A percentile compares a stretch with the other conserved stretches of the same genome.
These are phyloP conservation scores for Origma solitaria DNA, from an alignment of 2,113 vertebrate genomes.

Conservation along the genomic window DNA sequence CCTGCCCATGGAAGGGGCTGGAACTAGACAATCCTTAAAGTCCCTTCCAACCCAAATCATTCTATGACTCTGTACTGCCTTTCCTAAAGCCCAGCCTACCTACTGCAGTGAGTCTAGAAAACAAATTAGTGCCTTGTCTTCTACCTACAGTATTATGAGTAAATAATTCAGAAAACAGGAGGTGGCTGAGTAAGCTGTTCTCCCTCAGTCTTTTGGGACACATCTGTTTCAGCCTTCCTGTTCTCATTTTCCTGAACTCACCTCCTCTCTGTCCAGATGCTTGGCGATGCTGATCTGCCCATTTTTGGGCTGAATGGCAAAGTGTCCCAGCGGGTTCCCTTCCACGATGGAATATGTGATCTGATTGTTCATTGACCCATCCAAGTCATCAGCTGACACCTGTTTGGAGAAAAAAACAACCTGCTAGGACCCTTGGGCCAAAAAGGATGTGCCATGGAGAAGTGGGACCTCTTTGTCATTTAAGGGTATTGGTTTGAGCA, in stretches of 20 bases:
- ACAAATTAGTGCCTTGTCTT: background rate
- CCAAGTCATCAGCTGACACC: conserved; percentile 86
- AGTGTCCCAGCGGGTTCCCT: conserved; percentile 84
- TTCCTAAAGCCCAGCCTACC: background rate
- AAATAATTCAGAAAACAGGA: background rate
- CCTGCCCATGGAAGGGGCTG: background rate
- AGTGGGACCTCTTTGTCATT: background rate
- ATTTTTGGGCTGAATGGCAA: conserved; percentile 79
- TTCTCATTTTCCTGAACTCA: conserved; percentile 51
- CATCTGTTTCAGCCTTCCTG: background rate
- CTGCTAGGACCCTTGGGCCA: background rate
- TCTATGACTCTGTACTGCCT: background rate
- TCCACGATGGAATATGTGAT: conserved; percentile 86
- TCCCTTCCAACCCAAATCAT: background rate
- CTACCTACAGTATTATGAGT: background rate
- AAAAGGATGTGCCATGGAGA: background rate
- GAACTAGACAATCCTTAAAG: background rate
- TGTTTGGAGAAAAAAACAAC: conserved; percentile 27
- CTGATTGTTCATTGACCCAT: conserved; percentile 85
- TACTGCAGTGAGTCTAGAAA: background rate
- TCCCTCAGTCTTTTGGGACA: background rate
- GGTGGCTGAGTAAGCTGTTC: background rate
- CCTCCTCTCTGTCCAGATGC: conserved; percentile 90
- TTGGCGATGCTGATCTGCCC: conserved; percentile 83
- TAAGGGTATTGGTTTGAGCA: background rate